phyloP scores from a whole-genome alignment of 2,797 vertebrate species.

The Eupleurogrammus muticus region DNA sequence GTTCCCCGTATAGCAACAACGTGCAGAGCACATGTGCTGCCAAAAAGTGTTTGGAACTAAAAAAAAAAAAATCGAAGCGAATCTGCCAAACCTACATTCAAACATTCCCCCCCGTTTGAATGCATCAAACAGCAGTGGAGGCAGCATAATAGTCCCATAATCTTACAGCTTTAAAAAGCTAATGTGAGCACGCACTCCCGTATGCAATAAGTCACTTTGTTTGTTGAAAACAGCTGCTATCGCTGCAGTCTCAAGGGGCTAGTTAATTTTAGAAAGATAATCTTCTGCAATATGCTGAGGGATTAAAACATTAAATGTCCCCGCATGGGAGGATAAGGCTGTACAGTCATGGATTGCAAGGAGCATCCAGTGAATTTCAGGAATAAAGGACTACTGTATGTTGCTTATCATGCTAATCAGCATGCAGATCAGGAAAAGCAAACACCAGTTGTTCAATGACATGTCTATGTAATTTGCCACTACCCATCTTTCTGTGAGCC shows the following conservation, averaged over 20 bases:
- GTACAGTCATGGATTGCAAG: constrained; percentile 47
- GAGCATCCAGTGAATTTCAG: constrained; percentile 60
- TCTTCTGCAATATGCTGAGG: constrained; percentile 82
- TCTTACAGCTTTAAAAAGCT: constrained; percentile 62
- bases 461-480: constrained; percentile 57
- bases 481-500: constrained; percentile 54
- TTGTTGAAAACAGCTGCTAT: constrained; percentile 83
- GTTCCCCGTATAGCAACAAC: constrained; percentile 49
- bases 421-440: constrained; percentile 70
- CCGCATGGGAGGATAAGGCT: constrained; percentile 62
- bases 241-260: constrained; percentile 77
- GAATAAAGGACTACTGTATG: constrained; percentile 39
- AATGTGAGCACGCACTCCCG: constrained; percentile 60
- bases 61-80: constrained; percentile 33
- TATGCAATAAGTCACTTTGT: constrained; percentile 77
- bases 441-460: constrained; percentile 74
- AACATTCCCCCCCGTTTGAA: constrained; percentile 53
- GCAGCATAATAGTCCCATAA: constrained; percentile 54
- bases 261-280: constrained; percentile 87
- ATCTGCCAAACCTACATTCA: constrained; percentile 48
- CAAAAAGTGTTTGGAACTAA: constrained; percentile 52
- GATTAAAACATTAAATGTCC: constrained; percentile 80
- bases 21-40: constrained; percentile 58
- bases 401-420: constrained; percentile 67
- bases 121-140: constrained; percentile 51